Evolutionary conservation across 1,140 invertebrate genomes (phyloP), one percentile per base, ranked within the genome.

Genomic region (Formica selysi): DNA sequence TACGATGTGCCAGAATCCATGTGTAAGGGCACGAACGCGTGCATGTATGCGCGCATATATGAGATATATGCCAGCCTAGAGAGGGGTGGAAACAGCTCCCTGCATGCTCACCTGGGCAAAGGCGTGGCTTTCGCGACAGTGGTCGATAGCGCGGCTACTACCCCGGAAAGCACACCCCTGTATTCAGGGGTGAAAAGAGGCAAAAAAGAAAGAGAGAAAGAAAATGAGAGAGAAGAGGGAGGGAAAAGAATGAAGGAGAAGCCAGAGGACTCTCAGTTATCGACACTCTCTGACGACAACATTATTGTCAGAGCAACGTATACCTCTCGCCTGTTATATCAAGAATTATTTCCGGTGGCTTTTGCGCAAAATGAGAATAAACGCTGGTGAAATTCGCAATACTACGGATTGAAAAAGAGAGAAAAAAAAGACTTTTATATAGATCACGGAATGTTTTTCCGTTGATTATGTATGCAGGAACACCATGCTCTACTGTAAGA

Each of bases 91-190:
- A 91, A 91, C 90, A 76, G 41, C 85, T 79, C 78, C 74, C 84
- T 86, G 88, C 84, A 84, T 67, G 85, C 86, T 92, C 91, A 92
- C 91, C 91, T 92, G 91, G 91, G 91, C 89, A 92, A 92, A 92
- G 91, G 91, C 91, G 91, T 92, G 91, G 91, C 91, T 89, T 92
- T 90, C 86, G 89, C 91, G 91, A 92, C 91, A 92, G 91, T 92
- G 91, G 91, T 92, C 91, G 89, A 92, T 91, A 91, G 84, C 89
- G 86, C 51, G 57, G 79, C 90, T 87, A 80, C 91, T 61, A 83
- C 87, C 67, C 85, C 71, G 89, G 76, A 68, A 84, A 81, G 86
- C 91, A 86, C 89, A 90, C 85, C 89, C 87, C 91, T 83, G 29
- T 19, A 70, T 70, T 59, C 41, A 61, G 65, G 54, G 85, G 44